phyloP scores from a whole-genome alignment of 2,797 vertebrate species.

The Netta rufina region DNA sequence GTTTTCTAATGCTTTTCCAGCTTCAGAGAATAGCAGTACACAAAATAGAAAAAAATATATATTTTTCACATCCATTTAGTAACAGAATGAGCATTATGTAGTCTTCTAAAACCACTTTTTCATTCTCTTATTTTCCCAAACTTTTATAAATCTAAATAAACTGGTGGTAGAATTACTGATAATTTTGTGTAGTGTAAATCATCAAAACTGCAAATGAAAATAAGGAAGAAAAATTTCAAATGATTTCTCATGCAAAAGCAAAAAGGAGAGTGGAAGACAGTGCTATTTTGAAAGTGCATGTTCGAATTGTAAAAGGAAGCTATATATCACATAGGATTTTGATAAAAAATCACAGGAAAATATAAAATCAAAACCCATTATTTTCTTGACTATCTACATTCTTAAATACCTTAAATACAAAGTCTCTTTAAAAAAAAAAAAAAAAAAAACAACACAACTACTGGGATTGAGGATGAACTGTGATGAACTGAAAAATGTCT shows the following conservation, averaged over 20 bases:
- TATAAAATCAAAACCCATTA: constrained; percentile 31
- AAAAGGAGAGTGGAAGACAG: not conserved
- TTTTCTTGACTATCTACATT: constrained; percentile 49
- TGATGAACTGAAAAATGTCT: constrained; percentile 25
- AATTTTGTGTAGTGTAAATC: not conserved
- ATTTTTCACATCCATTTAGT: not conserved
- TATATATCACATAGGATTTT: not conserved
- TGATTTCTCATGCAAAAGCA: not conserved
- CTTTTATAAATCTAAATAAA: not conserved
- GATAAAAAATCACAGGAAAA: constrained; percentile 30
- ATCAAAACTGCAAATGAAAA: not conserved
- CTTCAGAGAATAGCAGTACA: not conserved
- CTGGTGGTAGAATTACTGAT: not conserved
- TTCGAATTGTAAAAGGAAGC: constrained; percentile 3
- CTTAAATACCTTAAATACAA: constrained; percentile 46
- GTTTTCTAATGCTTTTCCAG: not conserved
- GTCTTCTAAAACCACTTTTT: not conserved
- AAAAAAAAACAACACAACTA: not conserved
- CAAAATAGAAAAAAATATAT: not conserved
- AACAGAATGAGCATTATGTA: not conserved
- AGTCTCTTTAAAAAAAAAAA: not conserved
- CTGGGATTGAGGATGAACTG: not conserved
- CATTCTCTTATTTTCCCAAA: not conserved
- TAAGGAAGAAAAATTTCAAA: not conserved
- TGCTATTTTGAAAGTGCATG: not conserved